Evolutionary conservation across 1,140 invertebrate species (phyloP).

Genomic region (Pseudachorutes palmiensis): DNA sequence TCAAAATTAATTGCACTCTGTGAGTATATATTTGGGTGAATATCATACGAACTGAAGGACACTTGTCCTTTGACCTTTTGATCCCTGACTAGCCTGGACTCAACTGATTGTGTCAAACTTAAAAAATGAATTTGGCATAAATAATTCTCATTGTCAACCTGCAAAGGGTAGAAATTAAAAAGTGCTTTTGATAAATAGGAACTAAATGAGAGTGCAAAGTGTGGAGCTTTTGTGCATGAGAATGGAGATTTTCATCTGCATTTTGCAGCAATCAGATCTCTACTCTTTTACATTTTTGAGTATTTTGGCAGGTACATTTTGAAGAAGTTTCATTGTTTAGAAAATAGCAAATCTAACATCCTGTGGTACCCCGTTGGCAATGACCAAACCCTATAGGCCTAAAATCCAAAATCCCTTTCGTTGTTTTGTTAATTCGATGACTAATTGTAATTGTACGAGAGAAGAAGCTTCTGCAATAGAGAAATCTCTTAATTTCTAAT

Average conservation of each 20-base stretch:
- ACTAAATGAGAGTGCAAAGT: neutral
- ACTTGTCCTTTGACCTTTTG: no score
- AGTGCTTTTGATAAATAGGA: neutral
- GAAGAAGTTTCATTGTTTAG: neutral
- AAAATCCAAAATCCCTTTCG: neutral
- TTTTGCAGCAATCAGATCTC: neutral
- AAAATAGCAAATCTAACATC: conserved; percentile 5
- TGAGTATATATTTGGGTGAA: no score
- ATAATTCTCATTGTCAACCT: neutral
- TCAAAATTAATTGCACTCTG: no score
- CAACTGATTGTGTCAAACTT: neutral
- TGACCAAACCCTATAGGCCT: neutral
- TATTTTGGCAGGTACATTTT: conserved; percentile 16
- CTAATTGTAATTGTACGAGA: neutral
- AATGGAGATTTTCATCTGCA: neutral
- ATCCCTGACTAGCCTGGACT: neutral
- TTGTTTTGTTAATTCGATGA: conserved; percentile 3
- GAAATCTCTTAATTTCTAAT: no score
- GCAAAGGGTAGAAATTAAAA: neutral
- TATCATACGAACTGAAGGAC: no score
- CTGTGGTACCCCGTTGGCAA: no score
- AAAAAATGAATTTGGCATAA: neutral
- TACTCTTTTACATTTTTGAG: conserved; percentile 6
- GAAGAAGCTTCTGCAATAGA: no score
- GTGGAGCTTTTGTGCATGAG: neutral